Evolutionary conservation across 2,888 invertebrate species (phyloP), one percentile per base, ranked within the genome.

Genomic region (Drosophila eohydei): DNA sequence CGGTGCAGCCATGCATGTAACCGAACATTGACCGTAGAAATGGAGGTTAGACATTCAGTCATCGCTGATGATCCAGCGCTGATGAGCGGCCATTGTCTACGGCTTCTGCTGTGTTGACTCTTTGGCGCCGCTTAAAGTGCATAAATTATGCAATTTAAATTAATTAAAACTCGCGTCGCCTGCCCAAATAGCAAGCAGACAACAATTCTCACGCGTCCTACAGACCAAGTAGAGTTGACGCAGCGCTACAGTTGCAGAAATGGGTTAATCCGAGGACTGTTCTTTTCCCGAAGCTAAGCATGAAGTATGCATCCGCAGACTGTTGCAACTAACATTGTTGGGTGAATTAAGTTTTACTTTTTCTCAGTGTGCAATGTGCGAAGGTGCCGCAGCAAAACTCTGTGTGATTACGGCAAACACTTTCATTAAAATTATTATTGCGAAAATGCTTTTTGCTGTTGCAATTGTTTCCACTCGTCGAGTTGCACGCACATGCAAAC

Each of bases 401-500:
- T 57, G 68, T 73, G 73, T 81, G 89, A 89, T 88, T 85, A 86
- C 86, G 51, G 88, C 78, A 78, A 84, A 90, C 87, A 84, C 81
- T 90, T 90, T 90, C 81, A 90, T 90, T 90, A 84, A 84, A 91
- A 90, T 88, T 82, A 88, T 89, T 81, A 85, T 81, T 71, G 76
- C 83, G 74, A 76, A 83, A 90, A 81, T 74, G 80, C 74, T 79
- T 75, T 80, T 88, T 83, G 90, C 88, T 83, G 67, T 73, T 78
- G 88, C 84, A 81, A 83, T 89, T 83, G 84, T 81, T 87, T 81
- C 79, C 78, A 83, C 80, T 81, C 72, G 74, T 76, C 64, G 75
- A 83, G 81, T 73, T 77, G 71, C 72, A 74, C 82, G 55, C 65
- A 72, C 60, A 69, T 46, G 9, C 63, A 57, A 28, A 46, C n/a